phyloP scores from a whole-genome alignment of 1,140 invertebrate species.

The Coptotermes formosanus region DNA sequence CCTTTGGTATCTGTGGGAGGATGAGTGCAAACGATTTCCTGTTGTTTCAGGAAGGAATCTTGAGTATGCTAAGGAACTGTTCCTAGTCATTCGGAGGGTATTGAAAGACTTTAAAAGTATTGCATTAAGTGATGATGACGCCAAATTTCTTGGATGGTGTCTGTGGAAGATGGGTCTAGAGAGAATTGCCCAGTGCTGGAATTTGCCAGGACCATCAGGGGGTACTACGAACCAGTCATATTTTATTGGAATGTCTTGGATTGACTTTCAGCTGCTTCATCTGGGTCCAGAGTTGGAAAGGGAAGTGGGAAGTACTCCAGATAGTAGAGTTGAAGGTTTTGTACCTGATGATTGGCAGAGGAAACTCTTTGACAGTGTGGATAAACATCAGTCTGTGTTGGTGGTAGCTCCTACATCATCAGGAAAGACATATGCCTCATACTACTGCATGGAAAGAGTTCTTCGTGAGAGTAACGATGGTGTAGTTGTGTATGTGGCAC shows the following conservation, averaged over 20 bases:
- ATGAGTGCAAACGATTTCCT: constrained; percentile 23
- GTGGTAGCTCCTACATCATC: constrained; percentile 40
- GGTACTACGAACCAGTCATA: not conserved
- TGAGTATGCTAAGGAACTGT: not conserved
- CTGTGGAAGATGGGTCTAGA: constrained; percentile 34
- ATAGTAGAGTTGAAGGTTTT: constrained; percentile 36
- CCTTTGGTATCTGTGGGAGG: not conserved
- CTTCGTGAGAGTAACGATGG: constrained; percentile 37
- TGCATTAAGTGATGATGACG: not conserved
- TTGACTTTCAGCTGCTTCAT: constrained; percentile 36
- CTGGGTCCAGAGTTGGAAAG: constrained; percentile 36
- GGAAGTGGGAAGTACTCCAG: constrained; percentile 24
- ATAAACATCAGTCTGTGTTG: constrained; percentile 37
- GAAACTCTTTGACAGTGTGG: constrained; percentile 37
- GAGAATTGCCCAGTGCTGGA: constrained; percentile 33
- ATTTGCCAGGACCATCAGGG: constrained; percentile 26
- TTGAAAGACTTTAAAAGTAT: not conserved
- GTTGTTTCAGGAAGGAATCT: constrained; percentile 13
- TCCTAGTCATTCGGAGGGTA: not conserved
- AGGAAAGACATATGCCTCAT: constrained; percentile 40
- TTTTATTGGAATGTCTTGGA: constrained; percentile 28
- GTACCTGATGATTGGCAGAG: constrained; percentile 39
- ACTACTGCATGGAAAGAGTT: constrained; percentile 40
- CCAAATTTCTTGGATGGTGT: constrained; percentile 1
- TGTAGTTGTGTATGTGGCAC: constrained; percentile 39